Evolutionary conservation across 2,888 invertebrate genomes (phyloP), one percentile per base, ranked within the genome.

Genomic region (Ophion obscuratus): DNA sequence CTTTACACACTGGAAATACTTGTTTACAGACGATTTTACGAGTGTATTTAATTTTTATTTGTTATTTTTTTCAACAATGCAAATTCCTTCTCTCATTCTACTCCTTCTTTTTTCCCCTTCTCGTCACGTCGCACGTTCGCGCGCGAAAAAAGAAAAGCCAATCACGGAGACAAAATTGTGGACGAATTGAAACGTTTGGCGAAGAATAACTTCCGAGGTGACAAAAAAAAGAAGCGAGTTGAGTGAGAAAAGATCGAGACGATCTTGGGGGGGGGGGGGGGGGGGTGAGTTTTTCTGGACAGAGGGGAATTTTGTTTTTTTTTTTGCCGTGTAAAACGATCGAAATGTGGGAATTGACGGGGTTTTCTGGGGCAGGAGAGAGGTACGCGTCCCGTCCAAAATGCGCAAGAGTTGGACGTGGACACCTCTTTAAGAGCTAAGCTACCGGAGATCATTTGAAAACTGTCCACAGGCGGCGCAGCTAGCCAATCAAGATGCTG

Each of bases 391-490:
- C 36, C 36, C 36, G 36, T 36, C 36, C 36, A 36, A 36, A 36
- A 7, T 36, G 36, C 36, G 36, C 6, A 36, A 53, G 53, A 3
- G 53, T 53, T 53, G 53, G 17, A 53, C 53, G 14, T 53, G 91
- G 90, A 88, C 90, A 92, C 90, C 92, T 92, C 94, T 84, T 84
- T 93, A 94, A 93, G 91, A 93, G 93, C 94, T 94, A 94, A 93
- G 92, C 94, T 94, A 94, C 93, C 93, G 93, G 94, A 94, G 94
- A 94, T 94, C 94, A 94, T 94, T 94, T 92, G 94, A 94, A 94
- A 94, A 94, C 94, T 94, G 94, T 94, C 92, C 92, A 92, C 93
- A 94, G 93, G 93, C 91, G 88, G 90, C 93, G 93, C 94, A 91
- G 94, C 94, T 86, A 92, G 93, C 93, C 94, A 93, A 94, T 93